Evolutionary conservation across 2,888 invertebrate genomes (phyloP), one percentile per base, ranked within the genome.

Genomic region (Agrochola lota): DNA sequence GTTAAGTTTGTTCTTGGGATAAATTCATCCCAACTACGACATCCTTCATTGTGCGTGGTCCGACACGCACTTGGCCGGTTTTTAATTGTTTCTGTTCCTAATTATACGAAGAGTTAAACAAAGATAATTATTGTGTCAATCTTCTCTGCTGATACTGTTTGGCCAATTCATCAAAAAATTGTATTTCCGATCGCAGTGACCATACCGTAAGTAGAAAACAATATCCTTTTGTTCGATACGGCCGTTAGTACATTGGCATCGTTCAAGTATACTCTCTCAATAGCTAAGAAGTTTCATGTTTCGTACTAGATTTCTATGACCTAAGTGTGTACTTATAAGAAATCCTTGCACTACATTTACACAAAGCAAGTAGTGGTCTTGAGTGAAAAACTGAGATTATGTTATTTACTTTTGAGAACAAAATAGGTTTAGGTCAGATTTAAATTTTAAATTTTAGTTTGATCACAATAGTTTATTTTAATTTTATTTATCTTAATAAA

Each of bases 271-370:
- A 20, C 17, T 52, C 11, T 49, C n/a, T 49, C 64, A 59, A 72
- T 59, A 72, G 43, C n/a, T 66, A 12, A 30, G 64, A 66, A 72
- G 52, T 80, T 80, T 78, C 59, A 66, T 59, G 26, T 80, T 59
- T 17, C 4, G 40, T 2, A 43, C 72, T 64, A 52, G 20, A 57
- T 40, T 57, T 63, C 49, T 40, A 64, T 43, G 49, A 64, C 57
- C 9, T 80, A 59, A 15, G 71, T 35, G 55, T 23, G 8, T 35
- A n/a, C n/a, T n/a, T n/a, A 49, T 30, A 40, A 26, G 26, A 59
- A 78, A 43, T 63, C 71, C 8, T 64, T 52, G 30, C n/a, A 59
- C 57, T 57, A 49, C 7, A 57, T 79, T 71, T 20, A 23, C 15
- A 71, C 30, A 43, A 49, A 80, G 11, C 2, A 55, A 62, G 20